Percentiles rank a stretch among this genome's conserved stretches.
Evolutionary conservation across 2,797 vertebrate species (phyloP).

Genomic region (Microtus agrestis): DNA sequence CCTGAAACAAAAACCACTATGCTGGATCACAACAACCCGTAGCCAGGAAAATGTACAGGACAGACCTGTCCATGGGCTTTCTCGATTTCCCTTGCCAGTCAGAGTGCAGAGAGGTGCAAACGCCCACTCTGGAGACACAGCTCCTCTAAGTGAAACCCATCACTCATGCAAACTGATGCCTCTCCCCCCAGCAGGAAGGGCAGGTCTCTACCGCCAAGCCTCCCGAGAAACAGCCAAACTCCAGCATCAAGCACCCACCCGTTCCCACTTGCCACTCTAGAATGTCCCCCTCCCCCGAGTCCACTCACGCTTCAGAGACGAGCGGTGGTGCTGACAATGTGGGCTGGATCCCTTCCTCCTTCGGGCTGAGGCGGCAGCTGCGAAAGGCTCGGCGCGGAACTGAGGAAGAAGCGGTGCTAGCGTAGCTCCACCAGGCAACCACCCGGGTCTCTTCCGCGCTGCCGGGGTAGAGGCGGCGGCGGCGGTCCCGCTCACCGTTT

Average conservation of each 20-base stretch:
- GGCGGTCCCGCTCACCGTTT: constrained; percentile 65
- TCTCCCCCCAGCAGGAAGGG: neutral
- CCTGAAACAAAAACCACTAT: constrained; percentile 59
- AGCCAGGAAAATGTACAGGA: constrained; percentile 54
- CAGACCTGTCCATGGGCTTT: constrained; percentile 59
- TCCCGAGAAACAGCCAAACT: neutral
- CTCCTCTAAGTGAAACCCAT: neutral
- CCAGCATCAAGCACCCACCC: neutral
- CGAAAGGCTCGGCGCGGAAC: constrained; percentile 66
- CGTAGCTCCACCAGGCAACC: constrained; percentile 55
- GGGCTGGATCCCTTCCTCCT: constrained; percentile 72
- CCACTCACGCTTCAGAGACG: constrained; percentile 77
- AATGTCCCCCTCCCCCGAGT: neutral
- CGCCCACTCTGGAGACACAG: neutral
- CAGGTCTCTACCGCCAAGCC: neutral
- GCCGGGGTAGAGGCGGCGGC: constrained; percentile 32
- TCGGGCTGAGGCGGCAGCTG: constrained; percentile 13
- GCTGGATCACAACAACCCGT: neutral
- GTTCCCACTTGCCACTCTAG: constrained; percentile 11
- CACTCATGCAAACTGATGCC: neutral
- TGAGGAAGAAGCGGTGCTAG: constrained; percentile 59
- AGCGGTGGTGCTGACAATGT: constrained; percentile 37
- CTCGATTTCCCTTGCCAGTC: constrained; percentile 60
- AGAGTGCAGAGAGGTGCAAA: constrained; percentile 50
- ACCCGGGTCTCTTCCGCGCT: constrained; percentile 76